Conservation (phyloP, 1,140 invertebrate species). For the Homarus americanus region DNA sequence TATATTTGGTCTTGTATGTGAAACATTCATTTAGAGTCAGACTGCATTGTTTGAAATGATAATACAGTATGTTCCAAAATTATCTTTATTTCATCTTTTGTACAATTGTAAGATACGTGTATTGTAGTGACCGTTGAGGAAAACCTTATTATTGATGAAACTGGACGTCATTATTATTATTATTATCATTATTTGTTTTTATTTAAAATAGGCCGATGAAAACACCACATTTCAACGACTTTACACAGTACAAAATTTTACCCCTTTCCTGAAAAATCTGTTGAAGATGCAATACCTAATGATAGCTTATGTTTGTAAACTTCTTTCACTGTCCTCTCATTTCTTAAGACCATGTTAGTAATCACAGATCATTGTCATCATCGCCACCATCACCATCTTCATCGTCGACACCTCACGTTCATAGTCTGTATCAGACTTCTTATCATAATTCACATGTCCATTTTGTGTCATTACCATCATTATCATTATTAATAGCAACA, state of each 20-base stretch:
- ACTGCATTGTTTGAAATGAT: no score
- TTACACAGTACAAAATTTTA: slow-evolving; percentile 48
- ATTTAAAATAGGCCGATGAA: slow-evolving; percentile 5
- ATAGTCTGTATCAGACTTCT: slow-evolving; percentile 14
- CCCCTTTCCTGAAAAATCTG: not conserved
- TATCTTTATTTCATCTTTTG: no score
- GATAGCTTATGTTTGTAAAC: slow-evolving; percentile 24
- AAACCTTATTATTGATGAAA: not conserved
- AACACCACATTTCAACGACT: slow-evolving; percentile 46
- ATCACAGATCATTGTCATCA: slow-evolving; percentile 19
- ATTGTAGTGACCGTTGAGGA: not conserved
- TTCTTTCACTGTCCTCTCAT: not conserved
- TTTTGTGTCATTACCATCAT: not conserved
- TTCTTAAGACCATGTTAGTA: slow-evolving; percentile 13
- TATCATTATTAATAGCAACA: slow-evolving; percentile 22
- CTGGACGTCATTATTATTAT: not conserved
- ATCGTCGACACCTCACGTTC: not conserved
- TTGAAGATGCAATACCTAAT: slow-evolving; percentile 29
- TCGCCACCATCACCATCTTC: not conserved
- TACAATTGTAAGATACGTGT: not conserved
- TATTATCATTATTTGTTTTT: not conserved
- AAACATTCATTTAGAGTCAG: no score
- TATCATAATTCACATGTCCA: not conserved
- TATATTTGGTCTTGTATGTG: no score
- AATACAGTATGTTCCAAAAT: no score